Evolutionary conservation across 2,113 vertebrate genomes (phyloP).

Genomic region (Ophthalmolycus amberensis): DNA sequence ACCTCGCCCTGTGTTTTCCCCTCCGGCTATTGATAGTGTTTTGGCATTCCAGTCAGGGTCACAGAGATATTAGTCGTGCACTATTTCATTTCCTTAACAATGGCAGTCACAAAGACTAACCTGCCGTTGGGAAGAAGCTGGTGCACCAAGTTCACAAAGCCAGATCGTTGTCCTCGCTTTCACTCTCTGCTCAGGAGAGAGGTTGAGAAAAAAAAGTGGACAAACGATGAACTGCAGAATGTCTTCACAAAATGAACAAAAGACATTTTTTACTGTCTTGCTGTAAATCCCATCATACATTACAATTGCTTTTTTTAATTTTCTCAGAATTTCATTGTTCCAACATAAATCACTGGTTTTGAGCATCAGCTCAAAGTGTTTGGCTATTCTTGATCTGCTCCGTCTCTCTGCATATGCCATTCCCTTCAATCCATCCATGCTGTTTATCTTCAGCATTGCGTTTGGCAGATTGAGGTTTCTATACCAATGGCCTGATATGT

Average conservation of each 20-base stretch:
- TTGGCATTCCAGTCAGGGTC: conserved; percentile 56
- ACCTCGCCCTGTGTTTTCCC: conserved; percentile 23
- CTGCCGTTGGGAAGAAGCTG: conserved; percentile 23
- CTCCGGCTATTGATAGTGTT: conserved; percentile 47
- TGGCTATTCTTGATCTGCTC: conserved; percentile 18
- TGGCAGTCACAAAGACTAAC: conserved; percentile 61
- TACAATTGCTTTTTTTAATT: conserved; percentile 11
- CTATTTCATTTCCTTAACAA: conserved; percentile 51
- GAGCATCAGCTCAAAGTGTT: conserved; percentile 22
- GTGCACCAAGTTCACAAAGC: conserved; percentile 24
- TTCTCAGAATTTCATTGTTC: conserved; percentile 37
- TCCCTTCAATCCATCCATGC: conserved; percentile 55
- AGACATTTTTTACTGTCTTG: conserved; percentile 21
- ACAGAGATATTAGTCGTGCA: conserved; percentile 51
- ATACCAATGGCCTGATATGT: conserved; percentile 70
- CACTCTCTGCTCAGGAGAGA: conserved; percentile 18
- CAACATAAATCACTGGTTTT: conserved; percentile 40
- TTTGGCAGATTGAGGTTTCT: conserved; percentile 70
- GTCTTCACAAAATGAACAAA: conserved; percentile 39
- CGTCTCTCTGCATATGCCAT: conserved; percentile 34
- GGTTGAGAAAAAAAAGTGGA: conserved; percentile 36
- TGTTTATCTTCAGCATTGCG: conserved; percentile 71
- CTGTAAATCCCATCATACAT: conserved; percentile 29
- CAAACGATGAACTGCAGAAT: conserved; percentile 47
- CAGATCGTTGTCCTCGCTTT: conserved; percentile 16